Evolutionary conservation across 2,113 vertebrate genomes (phyloP), one percentile per base, ranked within the genome.

Genomic region (Myocastor coypus): DNA sequence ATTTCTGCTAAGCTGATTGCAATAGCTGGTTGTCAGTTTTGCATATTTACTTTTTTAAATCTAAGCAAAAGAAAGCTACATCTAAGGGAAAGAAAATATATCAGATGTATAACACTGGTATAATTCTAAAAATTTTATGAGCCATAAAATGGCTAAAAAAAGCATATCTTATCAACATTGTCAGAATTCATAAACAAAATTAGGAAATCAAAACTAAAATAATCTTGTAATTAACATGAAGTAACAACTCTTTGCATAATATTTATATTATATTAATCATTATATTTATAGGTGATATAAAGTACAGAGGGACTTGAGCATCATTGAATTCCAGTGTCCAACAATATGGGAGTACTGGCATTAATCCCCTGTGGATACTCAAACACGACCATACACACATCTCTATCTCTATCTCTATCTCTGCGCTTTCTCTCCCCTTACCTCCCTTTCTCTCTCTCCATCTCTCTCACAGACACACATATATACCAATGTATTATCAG

Each of bases 151-250:
- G 0, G 20, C n/a, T 52, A 6, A 87, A 87, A 87, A 94, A 61
- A 63, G 37, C 37, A 73, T 81, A 85, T 52, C n/a, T 88, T 71
- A 3, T 46, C 12, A 63, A 46, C 26, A 6, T 73, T 93, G 24
- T 40, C 32, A 28, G 9, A 64, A 75, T 69, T 90, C 52, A 87
- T 24, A 95, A 89, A 87, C 24, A 69, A 71, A 85, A 90, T 55
- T 34, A 64, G 28, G 26, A 71, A 6, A 7, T 10, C 34, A 55
- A 82, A 87, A 92, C 42, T 78, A 61, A 93, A 81, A 69, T 61
- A 80, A 20, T 32, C 55, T 42, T 11, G 22, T 32, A 42, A 78
- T 37, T 34, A 55, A 37, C 24, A 66, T 12, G 16, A 16, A 17
- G 3, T 52, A 40, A 52, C 6, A 52, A 16, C 57, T 24, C 16